These are phyloP conservation scores for Mugil cephalus DNA, from an alignment of 2,113 vertebrate species.

Conservation along the genomic window DNA sequence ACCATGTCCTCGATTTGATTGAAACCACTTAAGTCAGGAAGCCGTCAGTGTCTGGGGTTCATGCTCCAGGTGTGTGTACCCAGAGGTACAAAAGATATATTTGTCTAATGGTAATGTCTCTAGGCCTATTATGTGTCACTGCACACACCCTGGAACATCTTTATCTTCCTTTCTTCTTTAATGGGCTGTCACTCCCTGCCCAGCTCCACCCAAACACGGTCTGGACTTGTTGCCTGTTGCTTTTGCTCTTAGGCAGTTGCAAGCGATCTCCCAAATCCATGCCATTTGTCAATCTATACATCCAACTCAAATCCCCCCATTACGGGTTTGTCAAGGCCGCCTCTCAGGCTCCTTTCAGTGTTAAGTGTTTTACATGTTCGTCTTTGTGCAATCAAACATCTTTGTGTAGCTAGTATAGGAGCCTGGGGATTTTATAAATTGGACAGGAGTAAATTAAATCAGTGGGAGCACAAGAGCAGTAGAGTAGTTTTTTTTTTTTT, in stretches of 20 bases:
- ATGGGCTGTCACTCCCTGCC: slow-evolving; percentile 30
- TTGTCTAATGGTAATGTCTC: slow-evolving; percentile 35
- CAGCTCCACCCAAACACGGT: slow-evolving; percentile 58
- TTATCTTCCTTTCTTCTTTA: slow-evolving; percentile 32
- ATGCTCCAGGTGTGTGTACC: slow-evolving; percentile 64
- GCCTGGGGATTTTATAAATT: slow-evolving; percentile 3
- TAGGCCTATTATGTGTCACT: slow-evolving; percentile 36
- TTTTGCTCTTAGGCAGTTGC: slow-evolving; percentile 4
- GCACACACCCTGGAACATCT: slow-evolving; percentile 66
- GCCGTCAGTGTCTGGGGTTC: not conserved
- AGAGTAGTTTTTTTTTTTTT: not conserved
- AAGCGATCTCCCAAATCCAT: slow-evolving; percentile 41
- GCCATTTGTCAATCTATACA: slow-evolving; percentile 41
- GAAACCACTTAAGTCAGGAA: not conserved
- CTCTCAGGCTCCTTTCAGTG: not conserved
- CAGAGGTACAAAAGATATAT: slow-evolving; percentile 41
- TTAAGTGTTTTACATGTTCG: slow-evolving; percentile 24
- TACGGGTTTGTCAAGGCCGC: slow-evolving; percentile 1
- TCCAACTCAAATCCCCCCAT: slow-evolving; percentile 28
- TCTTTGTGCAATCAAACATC: slow-evolving; percentile 11
- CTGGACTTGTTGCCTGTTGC: slow-evolving; percentile 51
- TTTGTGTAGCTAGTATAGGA: slow-evolving; percentile 25
- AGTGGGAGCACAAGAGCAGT: slow-evolving; percentile 21
- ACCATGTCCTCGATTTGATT: not conserved
- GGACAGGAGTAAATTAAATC: slow-evolving; percentile 25